phyloP scores from a whole-genome alignment of 2,888 invertebrate genomes.

The Dorcus parallelipipedus region DNA sequence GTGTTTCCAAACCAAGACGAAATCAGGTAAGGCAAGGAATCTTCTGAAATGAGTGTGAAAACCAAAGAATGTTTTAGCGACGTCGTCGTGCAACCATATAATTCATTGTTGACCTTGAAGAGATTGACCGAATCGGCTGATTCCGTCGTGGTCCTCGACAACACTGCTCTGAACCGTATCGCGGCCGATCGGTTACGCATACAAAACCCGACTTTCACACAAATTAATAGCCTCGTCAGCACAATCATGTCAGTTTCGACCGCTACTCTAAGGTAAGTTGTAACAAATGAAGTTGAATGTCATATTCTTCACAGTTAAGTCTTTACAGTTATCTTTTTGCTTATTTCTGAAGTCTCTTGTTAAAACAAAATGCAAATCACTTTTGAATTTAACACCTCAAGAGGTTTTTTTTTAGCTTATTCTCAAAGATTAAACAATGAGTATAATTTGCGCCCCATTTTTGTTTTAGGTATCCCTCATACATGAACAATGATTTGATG shows the following conservation, averaged over 20 bases:
- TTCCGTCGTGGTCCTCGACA: slow-evolving; percentile 95
- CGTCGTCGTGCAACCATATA: slow-evolving; percentile 95
- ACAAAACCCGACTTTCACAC: slow-evolving; percentile 93
- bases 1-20: slow-evolving; percentile 98
- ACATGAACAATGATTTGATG: slow-evolving; percentile 97
- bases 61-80: slow-evolving; percentile 60
- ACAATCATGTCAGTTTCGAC: slow-evolving; percentile 99
- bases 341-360: no score
- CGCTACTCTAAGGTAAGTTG: slow-evolving; percentile 74
- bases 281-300: no score
- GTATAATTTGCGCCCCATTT: no score
- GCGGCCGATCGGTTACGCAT: slow-evolving; percentile 92
- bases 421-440: no score
- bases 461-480: slow-evolving; percentile 78
- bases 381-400: no score
- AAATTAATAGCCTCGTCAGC: slow-evolving; percentile 95
- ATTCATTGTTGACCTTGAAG: slow-evolving; percentile 90
- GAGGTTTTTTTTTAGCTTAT: no score
- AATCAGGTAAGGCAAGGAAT: slow-evolving; percentile 61
- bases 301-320: no score
- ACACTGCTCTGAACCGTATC: slow-evolving; percentile 93
- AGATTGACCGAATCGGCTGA: slow-evolving; percentile 93
- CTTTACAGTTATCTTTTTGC: no score
- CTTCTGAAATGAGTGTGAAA: slow-evolving; percentile 1
- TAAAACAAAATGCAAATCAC: no score